These are phyloP conservation scores for Clusia tigrina DNA, from an alignment of 2,888 invertebrate genomes.

Conservation along the genomic window DNA sequence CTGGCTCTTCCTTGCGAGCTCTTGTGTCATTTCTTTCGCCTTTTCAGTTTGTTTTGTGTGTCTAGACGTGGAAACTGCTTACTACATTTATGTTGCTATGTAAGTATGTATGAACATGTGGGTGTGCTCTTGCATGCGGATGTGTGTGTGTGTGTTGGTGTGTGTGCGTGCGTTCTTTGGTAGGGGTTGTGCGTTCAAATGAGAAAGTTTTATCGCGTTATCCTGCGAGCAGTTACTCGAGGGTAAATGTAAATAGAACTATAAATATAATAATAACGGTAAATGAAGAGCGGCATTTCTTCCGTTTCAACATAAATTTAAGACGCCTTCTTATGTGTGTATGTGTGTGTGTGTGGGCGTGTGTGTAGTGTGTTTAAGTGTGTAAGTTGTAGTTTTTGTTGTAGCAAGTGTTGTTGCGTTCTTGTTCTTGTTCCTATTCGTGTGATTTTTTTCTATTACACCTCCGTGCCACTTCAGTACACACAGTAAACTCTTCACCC, in stretches of 20 bases:
- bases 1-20: conserved; percentile 16
- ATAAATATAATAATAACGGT: conserved; percentile 44
- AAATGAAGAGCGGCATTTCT: conserved; percentile 40
- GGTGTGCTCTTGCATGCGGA: neutral
- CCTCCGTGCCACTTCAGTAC: too few species aligned
- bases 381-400: neutral
- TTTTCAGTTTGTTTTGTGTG: conserved; percentile 46
- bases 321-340: too few species aligned
- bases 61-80: conserved; percentile 34
- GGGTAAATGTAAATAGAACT: conserved; percentile 40
- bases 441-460: too few species aligned
- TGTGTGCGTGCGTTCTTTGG: neutral
- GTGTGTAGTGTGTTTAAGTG: neutral
- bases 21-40: conserved; percentile 16
- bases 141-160: conserved; percentile 8
- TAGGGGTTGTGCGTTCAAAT: neutral
- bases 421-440: too few species aligned
- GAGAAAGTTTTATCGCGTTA: conserved; percentile 9
- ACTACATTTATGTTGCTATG: too few species aligned
- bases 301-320: too few species aligned
- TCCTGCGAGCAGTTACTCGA: conserved; percentile 2
- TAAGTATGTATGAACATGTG: too few species aligned
- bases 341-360: neutral
- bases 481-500: too few species aligned
- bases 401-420: too few species aligned